Percentiles rank a stretch among this genome's conserved stretches.
These are phyloP conservation scores for Myrmecobius fasciatus DNA, from an alignment of 2,113 vertebrate species.

Conservation along the genomic window DNA sequence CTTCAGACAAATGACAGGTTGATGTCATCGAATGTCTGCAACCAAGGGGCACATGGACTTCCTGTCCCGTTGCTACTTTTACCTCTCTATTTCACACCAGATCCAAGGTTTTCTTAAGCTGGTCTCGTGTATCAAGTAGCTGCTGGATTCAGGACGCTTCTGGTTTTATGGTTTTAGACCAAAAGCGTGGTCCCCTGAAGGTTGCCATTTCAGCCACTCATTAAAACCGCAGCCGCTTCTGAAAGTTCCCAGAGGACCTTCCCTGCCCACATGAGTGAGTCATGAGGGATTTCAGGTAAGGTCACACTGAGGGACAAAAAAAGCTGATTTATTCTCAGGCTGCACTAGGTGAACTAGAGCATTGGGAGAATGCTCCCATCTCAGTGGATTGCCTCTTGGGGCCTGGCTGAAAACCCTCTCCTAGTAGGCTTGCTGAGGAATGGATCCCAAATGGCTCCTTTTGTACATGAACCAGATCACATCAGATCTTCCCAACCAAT, in stretches of 20 bases:
- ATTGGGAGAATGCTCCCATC: neutral
- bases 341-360: neutral
- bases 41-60: neutral
- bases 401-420: neutral
- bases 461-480: neutral
- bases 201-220: too few species aligned
- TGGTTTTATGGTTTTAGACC: neutral
- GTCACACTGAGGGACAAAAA: rapidly evolving
- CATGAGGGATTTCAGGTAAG: neutral
- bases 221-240: neutral
- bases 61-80: neutral
- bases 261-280: neutral
- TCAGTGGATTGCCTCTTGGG: neutral
- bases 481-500: neutral
- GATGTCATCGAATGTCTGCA: neutral
- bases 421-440: neutral
- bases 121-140: neutral
- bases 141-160: neutral
- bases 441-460: neutral
- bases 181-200: too few species aligned
- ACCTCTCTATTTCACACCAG: neutral
- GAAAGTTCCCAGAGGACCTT: neutral
- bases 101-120: neutral
- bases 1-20: neutral
- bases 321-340: neutral